Evolutionary conservation across 1,140 invertebrate species (phyloP), one percentile per base, ranked within the genome.

Genomic region (Camponotus pennsylvanicus): DNA sequence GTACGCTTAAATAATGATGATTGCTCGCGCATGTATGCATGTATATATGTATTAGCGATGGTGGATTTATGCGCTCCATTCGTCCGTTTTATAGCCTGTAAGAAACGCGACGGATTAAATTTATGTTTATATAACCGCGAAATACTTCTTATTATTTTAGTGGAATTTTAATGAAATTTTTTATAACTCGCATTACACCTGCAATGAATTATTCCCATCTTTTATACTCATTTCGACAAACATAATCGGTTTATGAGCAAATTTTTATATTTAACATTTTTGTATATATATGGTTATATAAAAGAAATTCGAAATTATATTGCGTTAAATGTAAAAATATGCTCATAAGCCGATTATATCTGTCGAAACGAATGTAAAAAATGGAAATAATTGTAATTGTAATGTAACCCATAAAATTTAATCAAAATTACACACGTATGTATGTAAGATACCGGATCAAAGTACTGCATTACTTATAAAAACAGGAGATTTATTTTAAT

Each of bases 1-100:
- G 32, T 66, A 79, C 87, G 87, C 9, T 89, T 55, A 89, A 89
- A 89, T 89, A 89, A 89, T 82, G 85, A 89, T 66, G 61, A 88
- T 80, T 37, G 52, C 21, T n/a, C 9, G 59, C 13, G 18, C 8
- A 45, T 27, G n/a, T 52, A 67, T 5, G 55, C n/a, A 5, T 9
- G 37, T 59, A 67, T 2, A 37, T 37, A 8, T 6, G n/a, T 59
- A 69, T 52, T 66, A 11, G 71, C n/a, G 61, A 61, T 76, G 42
- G 37, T 55, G 32, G 87, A 89, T 89, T 89, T 86, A 89, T 89
- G 87, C 66, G 88, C 55, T 45, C 27, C 63, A 73, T 73, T 82
- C 71, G 66, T 34, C 49, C 75, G 85, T 89, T 89, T 89, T 89
- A 89, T 66, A 52, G 78, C 42, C 84, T 63, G 1, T 27, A 86